phyloP scores from a whole-genome alignment of 2,113 vertebrate species.

The Clarias batrachus region DNA sequence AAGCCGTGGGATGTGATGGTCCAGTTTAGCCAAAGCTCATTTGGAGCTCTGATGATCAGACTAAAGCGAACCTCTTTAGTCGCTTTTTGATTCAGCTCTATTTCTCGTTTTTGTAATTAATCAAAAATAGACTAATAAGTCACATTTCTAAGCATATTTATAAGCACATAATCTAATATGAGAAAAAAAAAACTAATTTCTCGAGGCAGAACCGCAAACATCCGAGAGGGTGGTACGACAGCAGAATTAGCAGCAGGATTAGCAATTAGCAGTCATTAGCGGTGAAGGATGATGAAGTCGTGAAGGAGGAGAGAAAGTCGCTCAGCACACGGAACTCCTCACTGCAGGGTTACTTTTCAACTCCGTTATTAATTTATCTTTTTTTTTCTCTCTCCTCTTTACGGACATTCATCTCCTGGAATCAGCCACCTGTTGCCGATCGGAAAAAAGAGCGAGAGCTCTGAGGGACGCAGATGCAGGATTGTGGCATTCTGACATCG shows the following conservation, averaged over 20 bases:
- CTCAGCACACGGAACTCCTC: neutral
- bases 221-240: neutral
- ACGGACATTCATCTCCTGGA: constrained; percentile 54
- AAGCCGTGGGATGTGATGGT: neutral
- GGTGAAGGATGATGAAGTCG: constrained; percentile 39
- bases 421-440: constrained; percentile 61
- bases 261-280: constrained; percentile 45
- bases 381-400: constrained; percentile 33
- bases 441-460: constrained; percentile 34
- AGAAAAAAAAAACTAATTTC: neutral
- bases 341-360: constrained; percentile 16
- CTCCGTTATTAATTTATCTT: constrained; percentile 34
- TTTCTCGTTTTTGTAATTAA: neutral
- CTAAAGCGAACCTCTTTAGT: neutral
- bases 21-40: neutral
- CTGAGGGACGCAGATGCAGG: constrained; percentile 26
- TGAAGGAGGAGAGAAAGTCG: constrained; percentile 4
- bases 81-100: neutral
- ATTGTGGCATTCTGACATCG: constrained; percentile 27
- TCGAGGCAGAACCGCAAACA: neutral
- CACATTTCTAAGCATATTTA: neutral
- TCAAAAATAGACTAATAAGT: neutral
- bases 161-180: neutral
- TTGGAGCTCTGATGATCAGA: neutral
- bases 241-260: constrained; percentile 1